Evolutionary conservation across 1,140 invertebrate species (phyloP), one percentile per base, ranked within the genome.

Genomic region (Telenomus remus): DNA sequence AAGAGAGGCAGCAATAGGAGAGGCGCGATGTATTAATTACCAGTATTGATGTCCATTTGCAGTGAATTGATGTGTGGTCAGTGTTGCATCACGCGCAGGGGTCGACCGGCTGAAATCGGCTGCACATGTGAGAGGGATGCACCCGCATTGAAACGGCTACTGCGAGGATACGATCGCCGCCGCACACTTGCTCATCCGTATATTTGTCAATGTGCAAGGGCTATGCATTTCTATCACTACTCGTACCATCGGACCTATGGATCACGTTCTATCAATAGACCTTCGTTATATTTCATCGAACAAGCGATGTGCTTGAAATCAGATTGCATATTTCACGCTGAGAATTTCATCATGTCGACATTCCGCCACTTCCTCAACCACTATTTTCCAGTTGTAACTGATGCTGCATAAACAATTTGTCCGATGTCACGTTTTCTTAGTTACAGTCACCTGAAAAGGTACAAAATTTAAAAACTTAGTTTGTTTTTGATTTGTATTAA

Each of bases 1-100:
- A 51, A 59, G 71, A 51, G 63, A 64, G 49, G 43, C 44, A 44
- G 63, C 35, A 33, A 59, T 70, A 59, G 76, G 78, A 80, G 81
- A 87, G 85, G 86, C 85, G 87, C 86, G 87, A 88, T 87, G 87
- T 88, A 88, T 88, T 88, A 88, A 88, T 88, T 88, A 88, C 86
- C 85, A 81, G 85, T 88, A 88, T 88, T 88, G 87, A 88, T 88
- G 87, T 88, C 86, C 86, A 88, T 88, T 88, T 88, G 83, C 85
- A 88, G 85, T 86, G 86, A 88, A 88, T 88, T 88, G 87, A 88
- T 88, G 87, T 87, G 87, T 87, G 87, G 86, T 87, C 85, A 85
- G 83, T 84, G 85, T 86, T 86, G 85, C 85, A 87, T 86, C 86
- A 87, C 84, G 81, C 82, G 76, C 85, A 86, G 85, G 85, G 86